Conservation (phyloP, 2,797 vertebrate genomes). For the Halcyon chelicuti region DNA sequence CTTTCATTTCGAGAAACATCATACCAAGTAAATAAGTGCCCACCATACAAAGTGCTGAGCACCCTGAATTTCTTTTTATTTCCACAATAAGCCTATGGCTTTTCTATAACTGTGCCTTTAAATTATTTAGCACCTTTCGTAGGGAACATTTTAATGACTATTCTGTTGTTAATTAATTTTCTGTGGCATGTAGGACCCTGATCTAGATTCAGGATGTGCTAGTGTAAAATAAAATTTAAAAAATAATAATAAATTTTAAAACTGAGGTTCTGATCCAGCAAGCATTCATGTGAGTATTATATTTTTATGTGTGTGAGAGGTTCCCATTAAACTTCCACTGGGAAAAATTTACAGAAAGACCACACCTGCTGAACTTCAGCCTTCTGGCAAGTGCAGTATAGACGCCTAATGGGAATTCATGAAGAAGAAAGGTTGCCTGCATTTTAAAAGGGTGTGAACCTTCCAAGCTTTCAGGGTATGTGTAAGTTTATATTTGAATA, state of each 20-base stretch:
- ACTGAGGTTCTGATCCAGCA: background rate
- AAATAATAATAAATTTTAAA: background rate
- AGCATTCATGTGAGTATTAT: background rate
- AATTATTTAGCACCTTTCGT: background rate
- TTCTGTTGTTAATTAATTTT: background rate
- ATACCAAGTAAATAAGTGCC: background rate
- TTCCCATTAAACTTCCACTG: slow-evolving; percentile 11
- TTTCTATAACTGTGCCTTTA: background rate
- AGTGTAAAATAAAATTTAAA: background rate
- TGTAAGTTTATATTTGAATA: slow-evolving; percentile 36
- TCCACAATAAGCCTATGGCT: background rate
- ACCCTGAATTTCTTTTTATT: background rate
- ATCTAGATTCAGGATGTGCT: background rate
- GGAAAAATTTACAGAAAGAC: slow-evolving; percentile 37
- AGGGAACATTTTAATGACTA: background rate
- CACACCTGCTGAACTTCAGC: slow-evolving; percentile 49
- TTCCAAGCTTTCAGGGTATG: background rate
- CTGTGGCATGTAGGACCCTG: background rate
- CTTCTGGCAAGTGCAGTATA: slow-evolving; percentile 6
- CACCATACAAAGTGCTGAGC: background rate
- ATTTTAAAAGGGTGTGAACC: slow-evolving; percentile 34
- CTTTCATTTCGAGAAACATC: background rate
- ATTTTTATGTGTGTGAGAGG: background rate
- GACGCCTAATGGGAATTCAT: background rate
- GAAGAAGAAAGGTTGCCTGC: slow-evolving; percentile 12